Conservation (phyloP, 2,113 vertebrate genomes). For the Mastomys natalensis region DNA sequence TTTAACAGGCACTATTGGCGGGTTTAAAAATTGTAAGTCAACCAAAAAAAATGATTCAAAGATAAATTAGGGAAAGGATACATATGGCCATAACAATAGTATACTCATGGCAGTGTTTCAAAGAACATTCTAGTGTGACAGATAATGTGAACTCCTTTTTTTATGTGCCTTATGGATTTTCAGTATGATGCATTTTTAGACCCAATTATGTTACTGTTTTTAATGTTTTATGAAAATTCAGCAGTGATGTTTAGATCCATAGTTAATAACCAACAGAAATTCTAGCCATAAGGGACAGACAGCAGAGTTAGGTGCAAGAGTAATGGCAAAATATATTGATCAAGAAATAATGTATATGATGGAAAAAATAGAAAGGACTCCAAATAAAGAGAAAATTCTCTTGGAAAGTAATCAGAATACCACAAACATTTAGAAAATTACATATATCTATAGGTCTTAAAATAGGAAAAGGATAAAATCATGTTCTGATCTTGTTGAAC, state of each 20-base stretch:
- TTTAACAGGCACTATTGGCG: background rate
- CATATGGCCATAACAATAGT: background rate
- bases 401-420: background rate
- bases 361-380: background rate
- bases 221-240: conserved; percentile 20
- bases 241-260: background rate
- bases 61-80: background rate
- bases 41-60: conserved; percentile 53
- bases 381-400: background rate
- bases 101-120: background rate
- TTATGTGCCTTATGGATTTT: background rate
- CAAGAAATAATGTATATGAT: conserved; percentile 19
- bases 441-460: background rate
- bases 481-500: background rate
- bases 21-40: conserved; percentile 39
- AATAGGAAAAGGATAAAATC: background rate
- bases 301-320: background rate
- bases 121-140: background rate
- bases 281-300: background rate
- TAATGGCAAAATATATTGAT: background rate
- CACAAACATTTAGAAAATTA: background rate
- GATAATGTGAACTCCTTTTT: background rate
- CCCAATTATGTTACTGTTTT: background rate
- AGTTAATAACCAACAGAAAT: background rate
- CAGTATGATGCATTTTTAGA: background rate